Evolutionary conservation across 2,113 vertebrate species (phyloP).

Genomic region (Varanus komodoensis): DNA sequence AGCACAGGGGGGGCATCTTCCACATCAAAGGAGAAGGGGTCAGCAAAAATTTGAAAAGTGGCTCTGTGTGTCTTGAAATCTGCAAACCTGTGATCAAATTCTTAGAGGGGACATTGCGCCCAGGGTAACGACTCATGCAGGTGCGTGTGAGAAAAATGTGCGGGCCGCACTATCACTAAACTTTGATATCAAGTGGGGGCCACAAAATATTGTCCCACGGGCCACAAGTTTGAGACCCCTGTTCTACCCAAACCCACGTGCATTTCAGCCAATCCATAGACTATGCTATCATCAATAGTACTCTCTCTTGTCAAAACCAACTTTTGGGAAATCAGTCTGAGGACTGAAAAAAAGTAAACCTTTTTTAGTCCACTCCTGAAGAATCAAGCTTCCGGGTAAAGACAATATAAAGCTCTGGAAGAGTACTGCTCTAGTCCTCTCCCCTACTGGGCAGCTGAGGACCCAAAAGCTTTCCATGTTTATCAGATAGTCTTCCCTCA

Average conservation of each 20-base stretch:
- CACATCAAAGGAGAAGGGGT: too few species aligned
- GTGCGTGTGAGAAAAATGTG: too few species aligned
- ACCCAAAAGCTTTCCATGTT: background rate
- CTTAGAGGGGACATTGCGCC: too few species aligned
- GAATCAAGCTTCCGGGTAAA: background rate
- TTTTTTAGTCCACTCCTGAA: background rate
- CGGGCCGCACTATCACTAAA: too few species aligned
- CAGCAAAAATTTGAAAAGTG: too few species aligned
- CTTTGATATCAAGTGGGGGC: too few species aligned
- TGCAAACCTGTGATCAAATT: too few species aligned
- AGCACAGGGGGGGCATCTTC: too few species aligned
- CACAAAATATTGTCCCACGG: too few species aligned
- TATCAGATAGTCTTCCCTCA: background rate
- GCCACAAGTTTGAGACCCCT: too few species aligned
- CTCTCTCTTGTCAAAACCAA: background rate
- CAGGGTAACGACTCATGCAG: too few species aligned
- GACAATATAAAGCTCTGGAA: background rate
- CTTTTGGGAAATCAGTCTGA: background rate
- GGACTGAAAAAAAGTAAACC: background rate
- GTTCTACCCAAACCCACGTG: background rate
- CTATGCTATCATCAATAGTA: background rate
- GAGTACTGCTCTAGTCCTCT: background rate
- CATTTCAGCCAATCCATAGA: background rate
- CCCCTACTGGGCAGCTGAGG: background rate
- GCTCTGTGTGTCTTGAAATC: too few species aligned